Evolutionary conservation across 1,140 invertebrate genomes (phyloP).

Genomic region (Branchinecta lindahli): DNA sequence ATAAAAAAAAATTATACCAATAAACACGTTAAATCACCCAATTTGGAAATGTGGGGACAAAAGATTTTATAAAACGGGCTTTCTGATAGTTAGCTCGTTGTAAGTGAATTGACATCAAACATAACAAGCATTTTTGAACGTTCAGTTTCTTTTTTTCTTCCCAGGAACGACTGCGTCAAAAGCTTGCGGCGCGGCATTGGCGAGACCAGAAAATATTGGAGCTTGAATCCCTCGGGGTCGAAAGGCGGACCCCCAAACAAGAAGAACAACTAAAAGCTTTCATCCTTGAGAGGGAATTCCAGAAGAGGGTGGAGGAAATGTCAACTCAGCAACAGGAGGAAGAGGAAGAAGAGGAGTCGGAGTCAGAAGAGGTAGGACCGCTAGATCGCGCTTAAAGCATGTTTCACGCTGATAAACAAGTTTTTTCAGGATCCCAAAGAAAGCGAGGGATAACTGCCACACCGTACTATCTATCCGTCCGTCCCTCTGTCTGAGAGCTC

Average conservation of each 20-base stretch:
- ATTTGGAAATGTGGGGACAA: no score
- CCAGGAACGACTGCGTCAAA: slow-evolving; percentile 47
- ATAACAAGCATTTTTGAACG: neutral
- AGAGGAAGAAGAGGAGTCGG: slow-evolving; percentile 11
- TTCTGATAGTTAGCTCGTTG: no score
- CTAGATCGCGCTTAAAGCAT: neutral
- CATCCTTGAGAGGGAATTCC: slow-evolving; percentile 71
- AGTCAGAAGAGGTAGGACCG: neutral
- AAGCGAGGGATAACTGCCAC: no score
- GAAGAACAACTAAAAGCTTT: slow-evolving; percentile 70
- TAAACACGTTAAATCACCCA: no score
- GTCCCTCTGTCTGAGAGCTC: no score
- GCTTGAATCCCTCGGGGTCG: slow-evolving; percentile 43
- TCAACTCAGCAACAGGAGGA: slow-evolving; percentile 61
- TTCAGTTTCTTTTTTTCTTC: slow-evolving; percentile 21
- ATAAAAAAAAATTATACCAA: no score
- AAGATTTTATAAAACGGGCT: no score
- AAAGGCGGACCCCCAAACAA: slow-evolving; percentile 51
- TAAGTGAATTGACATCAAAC: no score
- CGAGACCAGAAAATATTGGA: slow-evolving; percentile 70
- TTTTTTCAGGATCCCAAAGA: no score
- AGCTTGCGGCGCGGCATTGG: slow-evolving; percentile 50
- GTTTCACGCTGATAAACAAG: no score
- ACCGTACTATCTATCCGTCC: no score
- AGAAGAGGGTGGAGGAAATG: slow-evolving; percentile 60